Evolutionary conservation across 2,797 vertebrate genomes (phyloP).

Genomic region (Gadopsis marmoratus): DNA sequence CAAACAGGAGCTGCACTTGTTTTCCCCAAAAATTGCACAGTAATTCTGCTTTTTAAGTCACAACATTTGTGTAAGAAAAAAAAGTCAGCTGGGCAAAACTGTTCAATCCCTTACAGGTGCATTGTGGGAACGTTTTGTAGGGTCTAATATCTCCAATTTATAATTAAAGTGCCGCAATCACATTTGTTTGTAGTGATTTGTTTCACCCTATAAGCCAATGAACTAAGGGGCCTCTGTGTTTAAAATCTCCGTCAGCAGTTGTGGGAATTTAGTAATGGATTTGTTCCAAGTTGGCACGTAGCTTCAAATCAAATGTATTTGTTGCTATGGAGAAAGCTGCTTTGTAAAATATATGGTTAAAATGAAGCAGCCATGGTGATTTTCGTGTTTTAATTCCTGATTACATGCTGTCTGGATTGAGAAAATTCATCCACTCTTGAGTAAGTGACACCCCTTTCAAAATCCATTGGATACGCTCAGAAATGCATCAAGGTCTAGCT

Average conservation of each 20-base stretch:
- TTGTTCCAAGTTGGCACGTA: slow-evolving; percentile 3
- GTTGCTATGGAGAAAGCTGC: slow-evolving; percentile 17
- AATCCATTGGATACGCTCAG: slow-evolving; percentile 45
- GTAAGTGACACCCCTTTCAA: slow-evolving; percentile 35
- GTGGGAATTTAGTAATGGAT: slow-evolving; percentile 7
- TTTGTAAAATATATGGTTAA: slow-evolving; percentile 20
- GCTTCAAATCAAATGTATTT: slow-evolving; percentile 17
- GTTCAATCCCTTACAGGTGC: neutral
- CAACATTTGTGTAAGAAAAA: slow-evolving; percentile 2
- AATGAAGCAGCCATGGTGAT: slow-evolving; percentile 22
- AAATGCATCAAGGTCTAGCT: neutral
- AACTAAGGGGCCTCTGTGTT: neutral
- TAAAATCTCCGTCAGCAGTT: neutral
- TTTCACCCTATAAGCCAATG: neutral
- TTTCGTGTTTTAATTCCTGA: slow-evolving; percentile 45
- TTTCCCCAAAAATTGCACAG: slow-evolving; percentile 1
- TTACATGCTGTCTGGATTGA: slow-evolving; percentile 47
- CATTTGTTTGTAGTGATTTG: neutral
- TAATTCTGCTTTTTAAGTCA: slow-evolving; percentile 16
- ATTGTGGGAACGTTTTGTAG: neutral
- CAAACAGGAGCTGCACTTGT: slow-evolving; percentile 1
- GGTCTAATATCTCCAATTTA: neutral
- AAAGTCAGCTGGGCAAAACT: neutral
- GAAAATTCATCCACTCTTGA: slow-evolving; percentile 40
- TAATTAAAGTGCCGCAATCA: neutral